A percentile compares a stretch with the other conserved stretches of the same genome.
Evolutionary conservation across 2,888 invertebrate species (phyloP).

Genomic region (Campoplex nolae): DNA sequence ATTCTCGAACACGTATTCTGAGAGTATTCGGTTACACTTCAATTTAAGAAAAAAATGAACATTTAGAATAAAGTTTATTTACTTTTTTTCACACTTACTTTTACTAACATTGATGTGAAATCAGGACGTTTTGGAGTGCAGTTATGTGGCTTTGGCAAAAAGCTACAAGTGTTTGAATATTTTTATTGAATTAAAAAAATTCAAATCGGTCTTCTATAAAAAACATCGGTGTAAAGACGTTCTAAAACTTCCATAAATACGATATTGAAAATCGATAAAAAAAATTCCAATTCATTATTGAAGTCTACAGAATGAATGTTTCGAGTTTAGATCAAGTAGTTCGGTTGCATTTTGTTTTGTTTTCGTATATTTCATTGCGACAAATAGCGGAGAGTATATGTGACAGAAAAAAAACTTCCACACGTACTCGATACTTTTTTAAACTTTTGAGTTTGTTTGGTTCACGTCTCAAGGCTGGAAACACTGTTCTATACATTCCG

Average conservation of each 20-base stretch:
- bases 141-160: too few relatives aligned
- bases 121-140: too few relatives aligned
- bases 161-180: too few relatives aligned
- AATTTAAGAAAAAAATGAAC: not conserved
- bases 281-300: not conserved
- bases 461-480: conserved; percentile 20
- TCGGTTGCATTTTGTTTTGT: not conserved
- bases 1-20: not conserved
- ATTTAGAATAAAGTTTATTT: not conserved
- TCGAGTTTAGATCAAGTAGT: not conserved
- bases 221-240: too few relatives aligned
- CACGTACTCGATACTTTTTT: conserved; percentile 26
- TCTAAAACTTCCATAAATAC: too few relatives aligned
- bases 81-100: too few relatives aligned
- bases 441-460: not conserved
- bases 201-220: too few relatives aligned
- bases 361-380: not conserved
- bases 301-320: not conserved
- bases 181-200: too few relatives aligned
- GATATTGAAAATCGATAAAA: not conserved
- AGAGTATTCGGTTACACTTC: too few relatives aligned
- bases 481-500: conserved; percentile 16
- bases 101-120: too few relatives aligned
- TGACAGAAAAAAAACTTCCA: not conserved
- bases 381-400: not conserved